A percentile compares a stretch with the other conserved stretches of the same genome.
Evolutionary conservation across 2,797 vertebrate genomes (phyloP).

Genomic region (Neopelma chrysocephalum): DNA sequence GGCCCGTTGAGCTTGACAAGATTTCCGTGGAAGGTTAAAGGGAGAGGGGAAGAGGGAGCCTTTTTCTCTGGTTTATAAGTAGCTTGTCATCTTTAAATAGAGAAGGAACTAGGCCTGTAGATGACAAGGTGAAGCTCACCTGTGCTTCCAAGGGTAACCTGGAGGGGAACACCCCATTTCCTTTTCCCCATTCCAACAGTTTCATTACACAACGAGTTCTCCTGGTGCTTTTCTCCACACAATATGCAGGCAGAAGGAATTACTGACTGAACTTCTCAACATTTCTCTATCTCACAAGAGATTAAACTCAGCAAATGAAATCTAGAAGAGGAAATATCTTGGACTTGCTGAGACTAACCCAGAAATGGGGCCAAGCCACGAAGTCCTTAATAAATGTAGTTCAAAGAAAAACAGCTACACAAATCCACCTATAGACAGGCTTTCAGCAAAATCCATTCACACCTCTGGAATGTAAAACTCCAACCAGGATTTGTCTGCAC

Average conservation of each 20-base stretch:
- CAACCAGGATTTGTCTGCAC: not conserved
- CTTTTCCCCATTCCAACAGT: not conserved
- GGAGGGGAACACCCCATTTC: not conserved
- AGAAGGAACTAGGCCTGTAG: not conserved
- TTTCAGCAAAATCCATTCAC: conserved; percentile 27
- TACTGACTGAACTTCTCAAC: not conserved
- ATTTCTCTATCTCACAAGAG: not conserved
- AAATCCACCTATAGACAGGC: not conserved
- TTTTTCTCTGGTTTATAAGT: not conserved
- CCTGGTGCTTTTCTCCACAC: not conserved
- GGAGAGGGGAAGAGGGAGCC: not conserved
- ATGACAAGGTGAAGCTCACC: not conserved
- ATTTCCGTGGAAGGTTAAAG: not conserved
- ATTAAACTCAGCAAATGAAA: not conserved
- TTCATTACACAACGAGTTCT: not conserved
- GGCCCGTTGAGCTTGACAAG: not conserved
- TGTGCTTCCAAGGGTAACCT: not conserved
- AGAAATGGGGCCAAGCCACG: conserved; percentile 37
- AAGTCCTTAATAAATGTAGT: not conserved
- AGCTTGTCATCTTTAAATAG: not conserved
- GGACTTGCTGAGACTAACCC: conserved; percentile 19
- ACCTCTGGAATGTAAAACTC: conserved; percentile 5
- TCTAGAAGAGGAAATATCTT: not conserved
- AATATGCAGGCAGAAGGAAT: not conserved
- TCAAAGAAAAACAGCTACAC: conserved; percentile 7